A percentile compares a stretch with the other conserved stretches of the same genome.
Evolutionary conservation across 2,888 invertebrate species (phyloP).

Genomic region (Drosophila barbarae): DNA sequence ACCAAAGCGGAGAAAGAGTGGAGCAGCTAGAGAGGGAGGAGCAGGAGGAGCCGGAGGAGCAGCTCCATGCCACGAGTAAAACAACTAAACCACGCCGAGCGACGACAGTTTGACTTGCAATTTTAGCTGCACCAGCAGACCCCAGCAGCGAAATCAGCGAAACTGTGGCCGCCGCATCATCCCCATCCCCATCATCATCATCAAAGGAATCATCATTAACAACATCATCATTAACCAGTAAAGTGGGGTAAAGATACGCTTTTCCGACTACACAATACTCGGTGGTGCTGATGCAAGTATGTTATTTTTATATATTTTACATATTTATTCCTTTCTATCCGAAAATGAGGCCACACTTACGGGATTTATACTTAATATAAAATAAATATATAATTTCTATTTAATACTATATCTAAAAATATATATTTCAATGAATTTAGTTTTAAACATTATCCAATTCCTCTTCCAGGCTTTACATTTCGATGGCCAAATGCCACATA

Average conservation of each 20-base stretch:
- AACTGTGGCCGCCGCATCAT: slow-evolving; percentile 31
- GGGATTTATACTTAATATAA: background rate
- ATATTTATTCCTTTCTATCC: background rate
- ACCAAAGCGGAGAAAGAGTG: slow-evolving; percentile 53
- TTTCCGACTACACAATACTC: slow-evolving; percentile 11
- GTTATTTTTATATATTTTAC: too few relatives aligned
- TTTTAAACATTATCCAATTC: background rate
- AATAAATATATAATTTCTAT: too few relatives aligned
- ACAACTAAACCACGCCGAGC: slow-evolving; percentile 64
- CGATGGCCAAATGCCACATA: slow-evolving; percentile 17
- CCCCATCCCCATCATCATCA: slow-evolving; percentile 20
- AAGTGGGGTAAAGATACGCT: slow-evolving; percentile 2
- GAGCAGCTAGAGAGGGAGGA: slow-evolving; percentile 5
- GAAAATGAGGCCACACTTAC: background rate
- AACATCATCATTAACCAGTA: slow-evolving; percentile 23
- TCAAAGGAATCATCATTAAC: slow-evolving; percentile 36
- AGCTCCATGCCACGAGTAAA: slow-evolving; percentile 41
- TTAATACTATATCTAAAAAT: too few relatives aligned
- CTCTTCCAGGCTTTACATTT: background rate
- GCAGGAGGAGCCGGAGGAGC: slow-evolving; percentile 1
- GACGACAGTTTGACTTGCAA: slow-evolving; percentile 73
- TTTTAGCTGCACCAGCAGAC: slow-evolving; percentile 48
- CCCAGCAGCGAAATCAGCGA: slow-evolving; percentile 39
- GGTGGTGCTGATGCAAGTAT: background rate
- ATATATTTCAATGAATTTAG: background rate